Evolutionary conservation across 2,113 vertebrate species (phyloP), one percentile per base, ranked within the genome.

Genomic region (Zosterops hypoxanthus): DNA sequence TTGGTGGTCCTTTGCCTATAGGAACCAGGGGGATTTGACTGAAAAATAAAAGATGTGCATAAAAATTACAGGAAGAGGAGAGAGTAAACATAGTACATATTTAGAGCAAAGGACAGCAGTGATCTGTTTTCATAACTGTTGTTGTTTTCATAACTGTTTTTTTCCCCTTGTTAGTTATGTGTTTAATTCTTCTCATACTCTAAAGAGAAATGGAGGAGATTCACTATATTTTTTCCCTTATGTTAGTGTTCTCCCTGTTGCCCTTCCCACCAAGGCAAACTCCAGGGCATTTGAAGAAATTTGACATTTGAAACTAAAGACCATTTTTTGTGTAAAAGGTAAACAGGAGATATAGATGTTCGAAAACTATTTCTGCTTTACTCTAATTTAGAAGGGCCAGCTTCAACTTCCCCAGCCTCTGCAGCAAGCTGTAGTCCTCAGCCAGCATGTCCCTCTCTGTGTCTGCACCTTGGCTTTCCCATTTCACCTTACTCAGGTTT

Each of bases 141-240:
- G 33, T 90, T 93, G 70, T 91, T 63, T 77, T 90, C 64, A 66
- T 88, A 94, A 89, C 78, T 75, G 68, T n/a, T 86, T 94, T 78
- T 80, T 79, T 17, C 26, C 46, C 59, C 75, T 68, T 82, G 21
- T 59, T 80, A 61, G 20, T 60, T 56, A 73, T 77, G 34, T 93
- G 46, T 94, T 95, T 92, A 88, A 34, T 86, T 94, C 90, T 91
- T 95, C 85, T 82, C 79, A 66, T 70, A 46, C 36, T 80, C 46
- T 34, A 41, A 85, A 47, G 55, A 60, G 47, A 91, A 87, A 61
- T 60, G 11, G 41, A 91, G 70, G 39, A 61, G 3, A 52, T 86
- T 64, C 36, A 46, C 26, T 66, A 5, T 5, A 72, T 61, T 86
- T 65, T 85, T 78, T 82, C 0, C 12, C 14, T 42, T 24, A 33